phyloP scores from a whole-genome alignment of 2,888 invertebrate species.

The Allacma fusca region DNA sequence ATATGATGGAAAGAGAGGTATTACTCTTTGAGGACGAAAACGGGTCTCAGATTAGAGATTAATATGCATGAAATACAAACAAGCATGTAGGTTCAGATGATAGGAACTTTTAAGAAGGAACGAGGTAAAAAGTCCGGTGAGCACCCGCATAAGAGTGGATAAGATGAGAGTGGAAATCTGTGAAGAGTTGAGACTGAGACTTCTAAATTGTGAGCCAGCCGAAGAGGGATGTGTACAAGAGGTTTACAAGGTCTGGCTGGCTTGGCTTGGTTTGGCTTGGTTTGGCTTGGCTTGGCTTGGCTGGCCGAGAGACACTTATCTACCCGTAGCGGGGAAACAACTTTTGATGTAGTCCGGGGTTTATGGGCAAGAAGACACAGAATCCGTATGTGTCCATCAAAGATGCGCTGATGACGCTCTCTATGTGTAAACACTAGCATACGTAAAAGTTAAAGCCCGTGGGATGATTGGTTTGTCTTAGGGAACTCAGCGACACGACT shows the following conservation, averaged over 20 bases:
- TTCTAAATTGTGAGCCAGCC: background rate
- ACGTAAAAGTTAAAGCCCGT: background rate
- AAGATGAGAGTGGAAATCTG: background rate
- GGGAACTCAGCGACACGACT: background rate
- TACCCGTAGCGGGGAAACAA: background rate
- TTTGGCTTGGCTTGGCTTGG: no score
- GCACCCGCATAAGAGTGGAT: background rate
- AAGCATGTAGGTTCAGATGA: background rate
- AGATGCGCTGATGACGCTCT: background rate
- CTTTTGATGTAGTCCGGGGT: background rate
- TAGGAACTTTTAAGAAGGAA: background rate
- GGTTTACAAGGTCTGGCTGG: no score
- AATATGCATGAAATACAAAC: conserved; percentile 14
- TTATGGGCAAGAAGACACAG: background rate
- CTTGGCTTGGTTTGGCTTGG: no score
- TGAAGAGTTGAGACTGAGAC: background rate
- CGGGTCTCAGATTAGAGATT: background rate
- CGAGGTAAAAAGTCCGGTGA: background rate
- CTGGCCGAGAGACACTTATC: no score
- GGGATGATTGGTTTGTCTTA: background rate
- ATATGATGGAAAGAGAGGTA: conserved; percentile 14
- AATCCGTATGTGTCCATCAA: conserved; percentile 5
- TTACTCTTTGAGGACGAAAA: background rate
- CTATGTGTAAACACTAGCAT: no score
- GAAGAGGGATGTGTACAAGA: no score